Percentiles rank a stretch among this genome's conserved stretches.
Evolutionary conservation across 2,888 invertebrate species (phyloP).

Genomic region (Caenorhabditis angaria): DNA sequence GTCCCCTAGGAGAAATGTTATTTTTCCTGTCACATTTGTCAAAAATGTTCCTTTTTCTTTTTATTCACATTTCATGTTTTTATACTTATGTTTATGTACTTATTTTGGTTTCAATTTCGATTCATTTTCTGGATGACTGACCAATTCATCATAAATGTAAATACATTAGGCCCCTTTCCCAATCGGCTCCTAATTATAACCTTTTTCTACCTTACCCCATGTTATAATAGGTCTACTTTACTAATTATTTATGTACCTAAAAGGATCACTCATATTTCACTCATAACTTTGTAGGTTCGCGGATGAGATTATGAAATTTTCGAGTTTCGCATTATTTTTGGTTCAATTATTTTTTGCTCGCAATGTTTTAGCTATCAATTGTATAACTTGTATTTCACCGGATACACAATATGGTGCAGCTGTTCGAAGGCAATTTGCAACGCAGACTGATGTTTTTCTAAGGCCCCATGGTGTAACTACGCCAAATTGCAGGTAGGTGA

Average conservation of each 20-base stretch:
- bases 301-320: background rate
- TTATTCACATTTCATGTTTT: background rate
- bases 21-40: constrained; percentile 2
- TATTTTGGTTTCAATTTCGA: background rate
- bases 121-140: background rate
- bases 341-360: background rate
- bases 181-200: background rate
- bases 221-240: background rate
- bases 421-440: constrained; percentile 47
- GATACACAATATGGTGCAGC: constrained; percentile 44
- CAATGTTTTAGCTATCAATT: constrained; percentile 14
- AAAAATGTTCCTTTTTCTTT: background rate
- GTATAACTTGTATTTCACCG: constrained; percentile 43
- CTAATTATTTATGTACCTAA: background rate
- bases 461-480: constrained; percentile 46
- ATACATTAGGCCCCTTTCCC: background rate
- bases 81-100: too few species aligned
- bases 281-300: background rate
- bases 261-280: too few species aligned
- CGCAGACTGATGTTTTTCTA: constrained; percentile 52
- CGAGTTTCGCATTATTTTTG: background rate
- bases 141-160: background rate
- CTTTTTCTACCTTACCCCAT: background rate
- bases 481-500: constrained; percentile 39
- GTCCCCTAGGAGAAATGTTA: background rate